Conservation (phyloP, 1,140 invertebrate species). For the Neuroterus valhalla region DNA sequence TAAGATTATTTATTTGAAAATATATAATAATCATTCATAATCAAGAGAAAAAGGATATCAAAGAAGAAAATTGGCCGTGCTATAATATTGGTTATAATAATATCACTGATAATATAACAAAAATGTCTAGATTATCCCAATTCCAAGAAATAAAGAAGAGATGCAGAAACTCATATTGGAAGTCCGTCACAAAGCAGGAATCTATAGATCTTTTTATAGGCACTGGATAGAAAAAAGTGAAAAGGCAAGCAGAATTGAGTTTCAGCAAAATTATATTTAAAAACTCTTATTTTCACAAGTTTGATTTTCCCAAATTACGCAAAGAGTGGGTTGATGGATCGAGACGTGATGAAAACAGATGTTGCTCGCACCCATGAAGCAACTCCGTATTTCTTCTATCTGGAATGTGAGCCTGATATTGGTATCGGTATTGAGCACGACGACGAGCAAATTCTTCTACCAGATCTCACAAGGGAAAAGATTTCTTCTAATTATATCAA, state of each 20-base stretch:
- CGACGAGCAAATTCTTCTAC: constrained; percentile 46
- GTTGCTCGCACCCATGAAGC: constrained; percentile 31
- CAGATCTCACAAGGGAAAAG: constrained; percentile 47
- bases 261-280: background rate
- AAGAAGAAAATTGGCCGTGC: no score
- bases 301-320: constrained; percentile 35
- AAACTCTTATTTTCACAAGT: background rate
- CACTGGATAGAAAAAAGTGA: constrained; percentile 54
- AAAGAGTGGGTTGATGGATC: constrained; percentile 44
- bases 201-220: constrained; percentile 55
- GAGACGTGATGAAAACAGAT: constrained; percentile 39
- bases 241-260: constrained; percentile 41
- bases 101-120: background rate
- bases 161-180: constrained; percentile 42
- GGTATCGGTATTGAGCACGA: constrained; percentile 54
- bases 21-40: no score
- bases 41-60: no score
- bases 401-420: constrained; percentile 49
- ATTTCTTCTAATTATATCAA: constrained; percentile 46
- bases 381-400: constrained; percentile 52
- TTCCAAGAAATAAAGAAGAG: constrained; percentile 42
- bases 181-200: constrained; percentile 46
- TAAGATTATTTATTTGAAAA: no score
- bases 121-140: constrained; percentile 41
- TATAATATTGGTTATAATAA: no score